phyloP scores from a whole-genome alignment of 2,113 vertebrate species.

The Suncus etruscus region DNA sequence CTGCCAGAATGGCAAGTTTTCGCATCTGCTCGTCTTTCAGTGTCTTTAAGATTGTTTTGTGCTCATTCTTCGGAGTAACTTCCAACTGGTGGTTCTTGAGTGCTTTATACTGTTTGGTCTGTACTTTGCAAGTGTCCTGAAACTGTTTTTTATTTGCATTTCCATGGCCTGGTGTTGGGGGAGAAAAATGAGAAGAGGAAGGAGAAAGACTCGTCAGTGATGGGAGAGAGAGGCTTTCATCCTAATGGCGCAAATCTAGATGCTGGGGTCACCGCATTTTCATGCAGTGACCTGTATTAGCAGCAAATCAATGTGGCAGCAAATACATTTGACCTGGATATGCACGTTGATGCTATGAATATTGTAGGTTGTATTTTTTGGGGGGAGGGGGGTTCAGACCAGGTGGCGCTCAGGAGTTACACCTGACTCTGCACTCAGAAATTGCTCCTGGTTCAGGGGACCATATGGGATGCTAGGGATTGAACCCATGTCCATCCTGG shows the following conservation, averaged over 20 bases:
- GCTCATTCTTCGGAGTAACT: conserved; percentile 98
- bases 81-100: conserved; percentile 98
- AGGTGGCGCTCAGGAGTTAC: too few species aligned
- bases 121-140: too few species aligned
- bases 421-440: too few species aligned
- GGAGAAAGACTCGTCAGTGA: conserved; percentile 36
- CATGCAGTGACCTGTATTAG: neutral
- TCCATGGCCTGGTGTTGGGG: conserved; percentile 77
- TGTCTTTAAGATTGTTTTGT: conserved; percentile 98
- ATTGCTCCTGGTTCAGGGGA: too few species aligned
- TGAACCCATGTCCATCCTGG: too few species aligned
- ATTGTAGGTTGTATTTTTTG: neutral
- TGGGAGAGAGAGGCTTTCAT: neutral
- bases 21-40: conserved; percentile 88
- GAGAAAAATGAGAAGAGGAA: conserved; percentile 48
- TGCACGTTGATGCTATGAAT: neutral
- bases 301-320: neutral
- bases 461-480: too few species aligned
- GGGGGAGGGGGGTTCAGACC: neutral
- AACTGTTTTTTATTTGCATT: too few species aligned
- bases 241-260: neutral
- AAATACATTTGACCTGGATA: neutral
- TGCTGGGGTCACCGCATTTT: neutral
- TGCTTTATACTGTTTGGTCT: too few species aligned
- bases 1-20: too few species aligned